Evolutionary conservation across 2,797 vertebrate genomes (phyloP), one percentile per base, ranked within the genome.

Genomic region (Typhlichthys eigenmanni): DNA sequence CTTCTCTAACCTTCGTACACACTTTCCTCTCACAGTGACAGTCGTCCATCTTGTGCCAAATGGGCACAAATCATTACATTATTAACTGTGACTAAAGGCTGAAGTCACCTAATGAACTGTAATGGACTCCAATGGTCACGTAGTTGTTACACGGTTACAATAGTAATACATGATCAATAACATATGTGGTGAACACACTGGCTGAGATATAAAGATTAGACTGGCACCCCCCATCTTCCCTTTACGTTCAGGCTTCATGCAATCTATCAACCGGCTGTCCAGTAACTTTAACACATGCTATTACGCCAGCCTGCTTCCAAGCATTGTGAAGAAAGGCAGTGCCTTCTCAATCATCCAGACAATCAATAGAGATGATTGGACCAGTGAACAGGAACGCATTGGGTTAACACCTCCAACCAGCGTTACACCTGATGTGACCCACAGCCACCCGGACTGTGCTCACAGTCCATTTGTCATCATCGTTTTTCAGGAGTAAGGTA

Each of bases 1-100:
- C 79, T 73, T 70, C 72, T 68, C 67, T 43, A 70, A 76, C 70
- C 60, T 58, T 68, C 65, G 61, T 62, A 55, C 60, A 60, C 60
- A 78, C 47, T 69, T 59, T 48, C 50, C 66, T 47, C 17, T 50
- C 51, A 63, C 56, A 64, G 69, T 87, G 71, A 73, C 55, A 52
- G 63, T 71, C 62, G 38, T 77, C 81, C 64, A 67, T 59, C 90
- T 78, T 85, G 75, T 93, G 93, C 94, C 93, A 95, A 94, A 95
- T 86, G 90, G 93, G 93, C 88, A 94, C 91, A 94, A 95, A 96
- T 95, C 91, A 94, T 94, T 96, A 93, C 95, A 96, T 96, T 97
- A 97, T 97, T 97, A 96, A 96, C 70, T 72, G 66, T 76, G 73
- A 68, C 69, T 69, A 86, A 69, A 93, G 38, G 38, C 38, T 43